Evolutionary conservation across 2,888 invertebrate genomes (phyloP).

Genomic region (Hemicrepidius hirtus): DNA sequence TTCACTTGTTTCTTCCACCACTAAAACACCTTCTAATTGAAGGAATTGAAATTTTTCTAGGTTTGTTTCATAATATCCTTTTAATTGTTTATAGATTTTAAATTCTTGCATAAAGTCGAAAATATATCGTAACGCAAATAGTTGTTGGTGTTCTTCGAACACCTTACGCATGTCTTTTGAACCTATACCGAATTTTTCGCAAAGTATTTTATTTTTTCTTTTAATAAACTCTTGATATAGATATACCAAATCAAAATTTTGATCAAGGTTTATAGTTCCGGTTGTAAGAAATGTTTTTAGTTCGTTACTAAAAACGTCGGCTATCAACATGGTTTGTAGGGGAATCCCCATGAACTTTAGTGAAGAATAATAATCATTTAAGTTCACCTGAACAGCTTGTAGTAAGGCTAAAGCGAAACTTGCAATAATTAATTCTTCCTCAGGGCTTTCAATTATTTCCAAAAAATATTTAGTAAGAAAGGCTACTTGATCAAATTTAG

Average conservation of each 20-base stretch:
- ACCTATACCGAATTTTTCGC: constrained; percentile 1
- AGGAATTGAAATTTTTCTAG: background rate
- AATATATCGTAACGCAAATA: constrained; percentile 8
- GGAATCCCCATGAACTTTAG: constrained; percentile 17
- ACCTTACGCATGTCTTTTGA: background rate
- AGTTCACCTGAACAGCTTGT: background rate
- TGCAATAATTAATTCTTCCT: background rate
- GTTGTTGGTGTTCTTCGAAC: background rate
- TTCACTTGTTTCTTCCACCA: background rate
- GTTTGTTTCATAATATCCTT: background rate
- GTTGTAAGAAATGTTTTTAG: background rate
- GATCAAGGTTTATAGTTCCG: background rate
- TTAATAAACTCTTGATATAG: constrained; percentile 10
- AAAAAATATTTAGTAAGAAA: constrained; percentile 29
- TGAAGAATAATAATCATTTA: background rate
- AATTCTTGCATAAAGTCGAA: background rate
- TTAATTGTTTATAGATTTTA: background rate
- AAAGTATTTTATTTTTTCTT: background rate
- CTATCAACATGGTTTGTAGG: constrained; percentile 13
- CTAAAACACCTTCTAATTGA: background rate
- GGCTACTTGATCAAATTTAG: background rate
- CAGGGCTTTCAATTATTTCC: background rate
- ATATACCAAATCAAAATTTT: constrained; percentile 26
- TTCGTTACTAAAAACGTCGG: constrained; percentile 1
- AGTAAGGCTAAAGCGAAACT: constrained; percentile 13